Percentiles rank a stretch among this genome's conserved stretches.
Conservation (phyloP, 35 echinoderm and acorn worm species). For the Heliocidaris erythrogramma region DNA sequence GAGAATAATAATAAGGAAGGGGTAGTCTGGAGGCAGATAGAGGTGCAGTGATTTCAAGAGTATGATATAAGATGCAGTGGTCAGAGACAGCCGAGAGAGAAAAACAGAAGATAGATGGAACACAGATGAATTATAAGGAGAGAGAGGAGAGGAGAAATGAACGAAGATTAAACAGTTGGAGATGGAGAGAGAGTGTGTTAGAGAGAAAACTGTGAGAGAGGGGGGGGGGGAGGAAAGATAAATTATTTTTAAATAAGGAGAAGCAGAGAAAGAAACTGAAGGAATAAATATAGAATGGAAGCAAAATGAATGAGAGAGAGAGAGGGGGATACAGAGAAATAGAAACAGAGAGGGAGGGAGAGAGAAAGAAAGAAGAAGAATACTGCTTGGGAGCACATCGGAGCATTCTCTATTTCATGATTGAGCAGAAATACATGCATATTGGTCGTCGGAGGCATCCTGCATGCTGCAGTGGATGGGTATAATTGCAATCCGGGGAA, state of each 20-base stretch:
- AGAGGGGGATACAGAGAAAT: not conserved
- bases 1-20: too few relatives aligned
- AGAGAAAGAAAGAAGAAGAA: not conserved
- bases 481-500: not conserved
- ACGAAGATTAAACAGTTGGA: too few relatives aligned
- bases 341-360: not conserved
- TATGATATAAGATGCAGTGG: too few relatives aligned
- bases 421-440: not conserved
- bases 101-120: too few relatives aligned
- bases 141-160: too few relatives aligned
- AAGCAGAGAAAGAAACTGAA: not conserved
- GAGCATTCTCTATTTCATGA: not conserved
- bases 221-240: not conserved
- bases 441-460: not conserved
- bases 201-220: too few relatives aligned
- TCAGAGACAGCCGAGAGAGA: too few relatives aligned
- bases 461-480: not conserved
- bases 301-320: not conserved
- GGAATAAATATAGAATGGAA: not conserved
- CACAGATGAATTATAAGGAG: too few relatives aligned
- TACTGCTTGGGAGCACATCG: not conserved
- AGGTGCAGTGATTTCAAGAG: too few relatives aligned
- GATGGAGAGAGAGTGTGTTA: too few relatives aligned
- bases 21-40: too few relatives aligned
- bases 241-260: not conserved